Conservation (phyloP, 2,888 invertebrate species). For the Pyrochroa serraticornis region DNA sequence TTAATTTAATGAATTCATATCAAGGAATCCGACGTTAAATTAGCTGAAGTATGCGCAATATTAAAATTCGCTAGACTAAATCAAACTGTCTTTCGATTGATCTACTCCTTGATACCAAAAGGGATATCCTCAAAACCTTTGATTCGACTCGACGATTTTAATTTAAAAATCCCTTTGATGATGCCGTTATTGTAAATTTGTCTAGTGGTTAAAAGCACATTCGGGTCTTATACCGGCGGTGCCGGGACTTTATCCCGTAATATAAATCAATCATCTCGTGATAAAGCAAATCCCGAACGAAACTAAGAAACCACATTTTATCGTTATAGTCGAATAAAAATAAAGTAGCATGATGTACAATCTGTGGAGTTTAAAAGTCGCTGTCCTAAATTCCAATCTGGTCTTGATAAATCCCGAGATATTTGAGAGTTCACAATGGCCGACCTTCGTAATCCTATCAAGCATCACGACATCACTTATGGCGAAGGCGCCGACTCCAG, state of each 20-base stretch:
- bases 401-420: conserved; percentile 46
- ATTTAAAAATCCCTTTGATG: neutral
- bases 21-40: conserved; percentile 7
- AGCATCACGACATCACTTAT: conserved; percentile 42
- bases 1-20: conserved; percentile 13
- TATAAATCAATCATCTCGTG: conserved; percentile 22
- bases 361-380: conserved; percentile 35
- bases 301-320: conserved; percentile 30
- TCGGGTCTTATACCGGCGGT: too few relatives aligned
- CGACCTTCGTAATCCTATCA: conserved; percentile 46
- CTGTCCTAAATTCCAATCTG: conserved; percentile 45
- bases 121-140: neutral
- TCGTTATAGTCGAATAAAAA: conserved; percentile 34
- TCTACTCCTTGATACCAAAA: too few relatives aligned
- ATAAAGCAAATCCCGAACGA: conserved; percentile 16
- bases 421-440: conserved; percentile 48
- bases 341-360: conserved; percentile 32
- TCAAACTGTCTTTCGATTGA: neutral
- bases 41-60: conserved; percentile 10
- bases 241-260: neutral
- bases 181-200: neutral
- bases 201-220: too few relatives aligned
- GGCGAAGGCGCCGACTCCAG: conserved; percentile 33
- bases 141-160: too few relatives aligned
- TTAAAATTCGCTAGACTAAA: conserved; percentile 9